Conservation (phyloP, 2,113 vertebrate species). For the Bubo blakistoni region DNA sequence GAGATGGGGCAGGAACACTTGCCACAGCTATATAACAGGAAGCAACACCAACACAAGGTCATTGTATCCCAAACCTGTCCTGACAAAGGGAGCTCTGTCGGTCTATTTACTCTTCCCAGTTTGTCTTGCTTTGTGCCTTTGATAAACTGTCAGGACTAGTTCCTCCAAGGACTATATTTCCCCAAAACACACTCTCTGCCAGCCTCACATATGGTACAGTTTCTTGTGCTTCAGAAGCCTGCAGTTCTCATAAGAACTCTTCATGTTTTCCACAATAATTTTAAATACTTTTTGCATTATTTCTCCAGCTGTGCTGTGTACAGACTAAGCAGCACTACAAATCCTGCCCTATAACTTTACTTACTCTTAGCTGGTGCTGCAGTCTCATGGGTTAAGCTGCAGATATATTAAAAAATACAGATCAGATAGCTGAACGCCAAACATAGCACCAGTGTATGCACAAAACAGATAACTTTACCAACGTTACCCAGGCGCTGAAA, state of each 20-base stretch:
- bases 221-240: neutral
- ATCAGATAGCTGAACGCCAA: neutral
- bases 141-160: neutral
- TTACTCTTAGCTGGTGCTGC: neutral
- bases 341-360: neutral
- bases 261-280: constrained; percentile 26
- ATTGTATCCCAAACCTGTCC: constrained; percentile 7
- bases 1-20: neutral
- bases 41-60: neutral
- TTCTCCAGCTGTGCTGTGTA: constrained; percentile 6
- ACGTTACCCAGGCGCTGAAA: neutral
- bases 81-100: neutral
- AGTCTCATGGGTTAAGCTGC: neutral
- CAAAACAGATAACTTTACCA: neutral
- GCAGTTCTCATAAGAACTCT: neutral
- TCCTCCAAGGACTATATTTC: neutral
- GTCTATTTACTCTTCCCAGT: neutral
- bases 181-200: neutral
- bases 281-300: neutral
- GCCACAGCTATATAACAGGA: neutral
- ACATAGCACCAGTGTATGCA: rapidly evolving
- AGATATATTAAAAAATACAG: neutral
- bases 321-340: neutral
- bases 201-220: neutral
- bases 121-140: neutral